Evolutionary conservation across 2,113 vertebrate species (phyloP), one percentile per base, ranked within the genome.

Genomic region (Zosterops japonicus): DNA sequence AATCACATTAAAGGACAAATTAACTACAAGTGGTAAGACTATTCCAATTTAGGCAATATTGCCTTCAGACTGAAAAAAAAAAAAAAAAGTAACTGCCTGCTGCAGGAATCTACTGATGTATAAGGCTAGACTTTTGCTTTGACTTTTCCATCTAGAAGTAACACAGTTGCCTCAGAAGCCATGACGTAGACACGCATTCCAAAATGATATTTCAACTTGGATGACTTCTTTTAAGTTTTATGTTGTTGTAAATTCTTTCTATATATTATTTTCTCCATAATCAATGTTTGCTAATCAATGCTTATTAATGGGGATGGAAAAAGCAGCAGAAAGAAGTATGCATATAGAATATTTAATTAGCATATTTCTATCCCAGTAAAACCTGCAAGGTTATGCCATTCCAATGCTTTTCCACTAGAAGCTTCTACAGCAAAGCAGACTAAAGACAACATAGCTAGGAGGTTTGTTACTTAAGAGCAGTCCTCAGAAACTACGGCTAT

Each of bases 161-260:
- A 33, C 20, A 86, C 21, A 71, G 39, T 24, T 87, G 44, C 77
- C 41, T 82, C n/a, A 50, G 36, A 11, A 44, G 19, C 44, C 49
- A 72, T 89, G 89, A 95, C 5, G 2, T 19, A 88, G 59, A 88
- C 15, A 74, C 4, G 33, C 57, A 83, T 86, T 92, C 87, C 93
- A 95, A 90, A 94, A 88, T 15, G 29, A 64, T 90, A 80, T 25
- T 88, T 75, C 80, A 95, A 97, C 47, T 29, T 64, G 71, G 42
- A 81, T 44, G 33, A 86, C 72, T 79, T 53, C 20, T 57, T 24
- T 69, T 2, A 63, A 92, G 42, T 83, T 80, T 74, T 55, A 70
- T 1, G 0, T 20, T 8, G 2, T 12, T 63, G 28, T 55, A 77
- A 93, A 59, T n/a, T 50, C 50, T 28, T 36, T 72, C 49, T 20